These are phyloP conservation scores for Arizona elegans DNA, from an alignment of 2,113 vertebrate species.

Conservation along the genomic window DNA sequence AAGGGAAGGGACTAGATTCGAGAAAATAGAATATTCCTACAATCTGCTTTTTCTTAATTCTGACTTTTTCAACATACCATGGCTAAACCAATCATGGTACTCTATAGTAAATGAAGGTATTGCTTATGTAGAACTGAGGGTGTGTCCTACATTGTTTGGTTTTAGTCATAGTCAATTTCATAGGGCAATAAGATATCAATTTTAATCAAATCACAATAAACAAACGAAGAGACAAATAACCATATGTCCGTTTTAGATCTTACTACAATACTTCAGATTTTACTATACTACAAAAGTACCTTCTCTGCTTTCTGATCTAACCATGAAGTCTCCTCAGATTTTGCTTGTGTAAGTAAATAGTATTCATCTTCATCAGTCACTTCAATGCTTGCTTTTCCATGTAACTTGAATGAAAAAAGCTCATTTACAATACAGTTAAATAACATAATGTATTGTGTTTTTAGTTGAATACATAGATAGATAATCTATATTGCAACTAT, in stretches of 20 bases:
- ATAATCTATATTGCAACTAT: not conserved
- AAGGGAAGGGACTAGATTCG: not conserved
- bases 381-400: slow-evolving; percentile 41
- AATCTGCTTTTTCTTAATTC: not conserved
- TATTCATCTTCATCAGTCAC: slow-evolving; percentile 59
- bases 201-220: not conserved
- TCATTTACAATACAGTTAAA: not conserved
- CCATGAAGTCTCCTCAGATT: slow-evolving; percentile 71
- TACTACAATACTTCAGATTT: not conserved
- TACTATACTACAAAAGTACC: slow-evolving; percentile 58
- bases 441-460: not conserved
- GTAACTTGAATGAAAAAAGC: slow-evolving; percentile 39
- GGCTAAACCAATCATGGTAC: not conserved
- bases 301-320: slow-evolving; percentile 66
- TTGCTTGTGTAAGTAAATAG: slow-evolving; percentile 24
- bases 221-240: not conserved
- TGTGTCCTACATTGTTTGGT: not conserved
- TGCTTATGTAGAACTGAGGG: not conserved
- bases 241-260: not conserved
- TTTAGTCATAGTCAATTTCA: not conserved
- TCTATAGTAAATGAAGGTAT: not conserved
- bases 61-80: not conserved
- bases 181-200: not conserved
- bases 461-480: not conserved
- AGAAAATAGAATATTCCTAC: not conserved